Conservation (phyloP, 2,797 vertebrate genomes). For the Adrianichthys oophorus region DNA sequence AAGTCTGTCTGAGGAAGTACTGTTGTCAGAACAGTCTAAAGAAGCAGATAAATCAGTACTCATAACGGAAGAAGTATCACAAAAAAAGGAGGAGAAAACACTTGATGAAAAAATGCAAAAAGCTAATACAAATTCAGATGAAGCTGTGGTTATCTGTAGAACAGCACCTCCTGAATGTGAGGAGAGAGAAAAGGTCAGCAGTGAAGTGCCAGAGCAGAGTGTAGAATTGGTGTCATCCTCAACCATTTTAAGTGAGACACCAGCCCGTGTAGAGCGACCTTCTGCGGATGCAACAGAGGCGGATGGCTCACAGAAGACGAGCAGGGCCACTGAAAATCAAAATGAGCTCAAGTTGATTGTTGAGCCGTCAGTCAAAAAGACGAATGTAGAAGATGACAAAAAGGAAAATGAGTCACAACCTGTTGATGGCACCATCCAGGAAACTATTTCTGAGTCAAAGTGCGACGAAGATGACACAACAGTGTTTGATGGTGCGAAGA, state of each 20-base stretch:
- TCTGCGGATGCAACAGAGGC: conserved; percentile 15
- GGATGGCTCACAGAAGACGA: conserved; percentile 23
- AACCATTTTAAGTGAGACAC: conserved; percentile 23
- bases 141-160: conserved; percentile 11
- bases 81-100: conserved; percentile 25
- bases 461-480: conserved; percentile 29
- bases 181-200: conserved; percentile 29
- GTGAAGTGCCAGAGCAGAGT: conserved; percentile 19
- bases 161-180: conserved; percentile 13
- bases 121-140: conserved; percentile 26
- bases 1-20: conserved; percentile 17
- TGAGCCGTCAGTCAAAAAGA: conserved; percentile 44
- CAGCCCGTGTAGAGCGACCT: conserved; percentile 24
- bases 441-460: conserved; percentile 53
- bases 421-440: conserved; percentile 34
- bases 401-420: conserved; percentile 45
- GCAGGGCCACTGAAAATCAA: conserved; percentile 37
- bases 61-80: background rate
- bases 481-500: conserved; percentile 37
- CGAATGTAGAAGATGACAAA: conserved; percentile 34
- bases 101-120: conserved; percentile 10
- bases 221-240: conserved; percentile 16
- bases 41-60: conserved; percentile 13
- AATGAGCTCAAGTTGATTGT: conserved; percentile 26
- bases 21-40: conserved; percentile 22